Conservation (phyloP, 2,113 vertebrate genomes). For the Corythornis vintsioides region DNA sequence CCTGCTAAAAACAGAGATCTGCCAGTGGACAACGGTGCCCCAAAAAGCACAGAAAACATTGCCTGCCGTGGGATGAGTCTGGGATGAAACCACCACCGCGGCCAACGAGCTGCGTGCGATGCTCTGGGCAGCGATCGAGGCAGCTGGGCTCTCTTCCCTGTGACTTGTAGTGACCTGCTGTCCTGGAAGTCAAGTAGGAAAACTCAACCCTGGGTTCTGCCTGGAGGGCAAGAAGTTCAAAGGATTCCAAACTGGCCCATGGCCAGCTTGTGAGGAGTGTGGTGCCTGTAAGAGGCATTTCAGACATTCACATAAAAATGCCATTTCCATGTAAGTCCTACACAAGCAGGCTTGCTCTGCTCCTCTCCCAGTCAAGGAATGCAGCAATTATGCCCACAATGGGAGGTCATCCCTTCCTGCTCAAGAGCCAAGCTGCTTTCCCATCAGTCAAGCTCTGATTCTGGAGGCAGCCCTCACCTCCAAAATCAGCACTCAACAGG, state of each 20-base stretch:
- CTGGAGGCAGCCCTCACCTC: not conserved
- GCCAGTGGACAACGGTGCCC: conserved; percentile 23
- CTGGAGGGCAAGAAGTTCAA: conserved; percentile 10
- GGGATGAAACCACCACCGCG: not conserved
- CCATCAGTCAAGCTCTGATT: not conserved
- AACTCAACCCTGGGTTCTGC: not conserved
- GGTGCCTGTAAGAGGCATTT: conserved; percentile 43
- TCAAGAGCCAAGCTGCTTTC: not conserved
- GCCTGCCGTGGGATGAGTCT: not conserved
- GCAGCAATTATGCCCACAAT: conserved; percentile 28
- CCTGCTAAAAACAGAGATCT: conserved; percentile 54
- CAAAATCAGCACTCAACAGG: not conserved
- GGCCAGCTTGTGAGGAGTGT: conserved; percentile 27
- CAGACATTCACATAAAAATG: conserved; percentile 64
- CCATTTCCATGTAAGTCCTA: conserved; percentile 57
- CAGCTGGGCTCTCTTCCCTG: not conserved
- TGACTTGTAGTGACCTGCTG: not conserved
- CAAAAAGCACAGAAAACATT: not conserved
- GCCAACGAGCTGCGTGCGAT: accelerated
- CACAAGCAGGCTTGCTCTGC: not conserved
- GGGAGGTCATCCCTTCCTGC: not conserved
- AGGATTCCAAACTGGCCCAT: conserved; percentile 1
- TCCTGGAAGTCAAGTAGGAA: not conserved
- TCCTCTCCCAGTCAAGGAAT: conserved; percentile 62
- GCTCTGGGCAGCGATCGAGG: not conserved